Base-by-base conservation (phyloP, 2,888 invertebrate species). In the Zygothrica quintamaculata region DNA sequence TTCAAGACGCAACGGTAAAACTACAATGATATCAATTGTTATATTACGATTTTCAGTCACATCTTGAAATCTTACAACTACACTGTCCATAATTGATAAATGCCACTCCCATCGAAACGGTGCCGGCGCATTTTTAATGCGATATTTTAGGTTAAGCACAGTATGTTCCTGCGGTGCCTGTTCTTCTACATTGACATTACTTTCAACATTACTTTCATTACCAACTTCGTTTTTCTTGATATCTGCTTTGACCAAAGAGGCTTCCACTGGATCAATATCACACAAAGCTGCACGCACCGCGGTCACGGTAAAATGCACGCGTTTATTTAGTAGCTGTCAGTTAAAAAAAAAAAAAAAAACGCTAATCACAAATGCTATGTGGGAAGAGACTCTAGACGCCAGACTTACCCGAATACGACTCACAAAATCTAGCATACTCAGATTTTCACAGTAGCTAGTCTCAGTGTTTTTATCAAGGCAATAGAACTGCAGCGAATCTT, bases 71-170 rank as follows among this genome's bases (percentile, higher is more conserved):
- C 3, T 22, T 15, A 80, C 74, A 61, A 40, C 3, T 6, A 12
- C 33, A 22, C 11, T 36, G 13, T 51, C 46, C 53, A 61, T 11
- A 8, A 22, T 3, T 0, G 42, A 9, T 69, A 77, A 3, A 15
- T 73, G 58, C 91, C 91, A 91, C 43, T 84, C 68, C 71, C 87
- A 90, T 1, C 65, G 80, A 0, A 80, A 53, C 0, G 67, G 56
- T 52, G 71, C 46, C 77, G 80, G 13, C 72, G 84, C 15, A 52
- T 55, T 76, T 1, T 61, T 64, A 11, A 91, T 48, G 3, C 75
- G 67, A 57, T 88, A 90, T 37, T 89, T 90, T 0, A 89, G 11
- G 1, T 60, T 47, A 1, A 90, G 58, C 1, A 66, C 31, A 6
- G 26, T 42, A 1, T 1, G n/a, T 5, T 2, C 7, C 9, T 18